Percentiles rank a stretch among this genome's conserved stretches.
Conservation (phyloP, 2,888 invertebrate species). For the Volucella bombylans region DNA sequence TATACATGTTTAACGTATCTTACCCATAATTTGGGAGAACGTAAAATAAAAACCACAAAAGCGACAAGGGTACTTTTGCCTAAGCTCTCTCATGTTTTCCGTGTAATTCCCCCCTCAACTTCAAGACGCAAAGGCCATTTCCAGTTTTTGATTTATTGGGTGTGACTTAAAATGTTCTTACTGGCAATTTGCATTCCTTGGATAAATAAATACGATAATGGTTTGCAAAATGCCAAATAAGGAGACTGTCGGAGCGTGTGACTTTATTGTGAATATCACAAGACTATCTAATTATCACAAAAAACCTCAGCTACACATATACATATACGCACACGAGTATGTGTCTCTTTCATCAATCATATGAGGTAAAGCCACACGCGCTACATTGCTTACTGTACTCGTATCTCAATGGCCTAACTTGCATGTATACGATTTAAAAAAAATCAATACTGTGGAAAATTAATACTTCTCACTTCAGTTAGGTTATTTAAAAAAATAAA, state of each 20-base stretch:
- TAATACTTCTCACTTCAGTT: conserved; percentile 12
- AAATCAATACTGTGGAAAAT: neutral
- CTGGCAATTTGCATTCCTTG: neutral
- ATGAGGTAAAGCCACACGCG: conserved; percentile 18
- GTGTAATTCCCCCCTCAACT: neutral
- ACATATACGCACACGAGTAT: too few species aligned
- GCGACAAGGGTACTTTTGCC: neutral
- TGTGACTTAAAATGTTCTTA: conserved; percentile 11
- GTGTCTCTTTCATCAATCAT: conserved; percentile 19
- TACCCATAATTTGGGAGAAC: neutral
- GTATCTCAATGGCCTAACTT: neutral
- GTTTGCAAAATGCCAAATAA: too few species aligned
- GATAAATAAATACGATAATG: too few species aligned
- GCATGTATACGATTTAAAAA: too few species aligned
- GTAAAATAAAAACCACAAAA: conserved; percentile 9
- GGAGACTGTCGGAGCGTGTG: too few species aligned
- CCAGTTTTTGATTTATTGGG: neutral
- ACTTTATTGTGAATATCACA: conserved; percentile 12
- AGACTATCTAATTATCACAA: conserved; percentile 29
- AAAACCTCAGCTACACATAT: neutral
- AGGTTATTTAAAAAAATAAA: conserved; percentile 17
- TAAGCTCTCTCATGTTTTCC: neutral
- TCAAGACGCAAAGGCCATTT: neutral
- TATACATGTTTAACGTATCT: neutral
- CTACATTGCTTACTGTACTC: conserved; percentile 7